phyloP scores from a whole-genome alignment of 2,888 invertebrate genomes.

The Cinara cedri region DNA sequence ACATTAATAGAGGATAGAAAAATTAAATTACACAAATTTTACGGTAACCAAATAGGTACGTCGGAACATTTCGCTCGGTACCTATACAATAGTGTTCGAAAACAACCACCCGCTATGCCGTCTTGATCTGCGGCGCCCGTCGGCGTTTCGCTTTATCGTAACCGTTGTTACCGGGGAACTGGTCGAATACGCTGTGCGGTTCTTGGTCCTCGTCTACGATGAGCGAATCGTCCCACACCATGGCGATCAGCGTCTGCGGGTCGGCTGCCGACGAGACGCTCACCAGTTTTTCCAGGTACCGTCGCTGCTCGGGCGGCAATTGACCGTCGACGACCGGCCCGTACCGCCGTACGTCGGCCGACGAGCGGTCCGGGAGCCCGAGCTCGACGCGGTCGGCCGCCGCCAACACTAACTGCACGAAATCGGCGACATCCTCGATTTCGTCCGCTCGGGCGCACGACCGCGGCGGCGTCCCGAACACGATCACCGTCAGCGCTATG shows the following conservation, averaged over 20 bases:
- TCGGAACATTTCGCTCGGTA: too few species aligned
- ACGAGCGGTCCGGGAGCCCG: not conserved
- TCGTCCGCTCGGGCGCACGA: not conserved
- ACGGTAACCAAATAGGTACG: too few species aligned
- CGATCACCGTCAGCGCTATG: too few species aligned
- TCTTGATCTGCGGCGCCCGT: not conserved
- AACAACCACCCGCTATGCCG: too few species aligned
- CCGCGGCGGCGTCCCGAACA: not conserved
- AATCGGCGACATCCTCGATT: not conserved
- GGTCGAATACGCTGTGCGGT: not conserved
- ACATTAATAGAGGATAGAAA: too few species aligned
- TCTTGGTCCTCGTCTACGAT: not conserved
- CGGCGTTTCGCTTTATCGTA: not conserved
- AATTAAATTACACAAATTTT: too few species aligned
- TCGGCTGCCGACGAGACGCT: not conserved
- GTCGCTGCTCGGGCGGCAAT: not conserved
- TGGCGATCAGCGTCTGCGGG: not conserved
- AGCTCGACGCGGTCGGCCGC: not conserved
- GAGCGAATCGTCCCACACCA: not conserved
- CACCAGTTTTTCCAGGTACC: slow-evolving; percentile 1
- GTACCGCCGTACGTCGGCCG: not conserved
- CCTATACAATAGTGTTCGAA: too few species aligned
- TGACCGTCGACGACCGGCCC: not conserved
- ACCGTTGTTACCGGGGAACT: not conserved
- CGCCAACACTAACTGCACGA: slow-evolving; percentile 11